A percentile compares a stretch with the other conserved stretches of the same genome.
Evolutionary conservation across 2,113 vertebrate species (phyloP).

Genomic region (Toxostoma redivivum): DNA sequence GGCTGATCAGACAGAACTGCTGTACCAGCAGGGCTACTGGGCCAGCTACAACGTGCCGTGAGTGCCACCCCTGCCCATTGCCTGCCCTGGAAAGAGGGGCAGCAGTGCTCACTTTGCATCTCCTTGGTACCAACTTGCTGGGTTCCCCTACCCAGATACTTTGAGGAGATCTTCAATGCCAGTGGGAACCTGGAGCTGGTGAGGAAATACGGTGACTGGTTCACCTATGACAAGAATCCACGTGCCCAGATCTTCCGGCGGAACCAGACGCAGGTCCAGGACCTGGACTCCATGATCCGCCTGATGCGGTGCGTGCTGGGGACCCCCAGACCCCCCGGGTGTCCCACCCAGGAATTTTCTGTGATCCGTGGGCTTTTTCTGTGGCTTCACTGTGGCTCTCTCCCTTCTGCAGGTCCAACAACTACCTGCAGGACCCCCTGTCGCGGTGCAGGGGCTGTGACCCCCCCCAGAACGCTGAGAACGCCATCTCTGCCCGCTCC

Average conservation of each 20-base stretch:
- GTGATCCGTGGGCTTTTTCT: rapidly evolving
- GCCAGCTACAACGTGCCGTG: slow-evolving; percentile 97
- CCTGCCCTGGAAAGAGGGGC: background rate
- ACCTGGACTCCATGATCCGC: slow-evolving; percentile 86
- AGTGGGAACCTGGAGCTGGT: slow-evolving; percentile 85
- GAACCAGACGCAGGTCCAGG: slow-evolving; percentile 82
- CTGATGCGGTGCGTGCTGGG: slow-evolving; percentile 85
- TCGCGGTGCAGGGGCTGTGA: slow-evolving; percentile 79
- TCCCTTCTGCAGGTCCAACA: slow-evolving; percentile 80
- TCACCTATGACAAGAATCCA: slow-evolving; percentile 83
- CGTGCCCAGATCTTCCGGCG: slow-evolving; percentile 90
- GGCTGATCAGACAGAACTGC: slow-evolving; percentile 79
- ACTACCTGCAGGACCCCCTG: slow-evolving; percentile 86
- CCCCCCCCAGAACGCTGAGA: slow-evolving; percentile 84
- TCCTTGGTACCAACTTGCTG: background rate
- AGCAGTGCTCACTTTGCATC: background rate
- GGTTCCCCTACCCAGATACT: slow-evolving; percentile 74
- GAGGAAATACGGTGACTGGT: slow-evolving; percentile 87
- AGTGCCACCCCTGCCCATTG: background rate
- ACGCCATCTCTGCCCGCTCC: slow-evolving; percentile 88
- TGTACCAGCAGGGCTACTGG: slow-evolving; percentile 88
- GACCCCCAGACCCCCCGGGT: rapidly evolving
- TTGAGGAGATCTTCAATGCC: slow-evolving; percentile 83
- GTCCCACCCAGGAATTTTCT: rapidly evolving
- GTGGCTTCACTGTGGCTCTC: rapidly evolving